These are phyloP conservation scores for Carcharodon carcharias DNA, from an alignment of 2,797 vertebrate species.

Conservation along the genomic window DNA sequence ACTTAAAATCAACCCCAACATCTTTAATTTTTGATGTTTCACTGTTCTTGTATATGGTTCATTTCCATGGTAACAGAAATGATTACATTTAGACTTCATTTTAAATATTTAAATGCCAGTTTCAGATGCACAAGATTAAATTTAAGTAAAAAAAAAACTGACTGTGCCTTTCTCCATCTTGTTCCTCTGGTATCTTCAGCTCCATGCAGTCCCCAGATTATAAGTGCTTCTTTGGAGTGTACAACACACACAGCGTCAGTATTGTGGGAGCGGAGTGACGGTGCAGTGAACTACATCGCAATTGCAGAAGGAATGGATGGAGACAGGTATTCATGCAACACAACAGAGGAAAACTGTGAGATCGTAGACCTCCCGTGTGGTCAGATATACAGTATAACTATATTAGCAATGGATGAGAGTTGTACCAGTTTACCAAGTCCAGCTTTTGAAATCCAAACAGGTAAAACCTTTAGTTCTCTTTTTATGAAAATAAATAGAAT, in stretches of 20 bases:
- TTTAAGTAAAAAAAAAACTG: background rate
- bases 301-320: conserved; percentile 51
- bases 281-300: conserved; percentile 58
- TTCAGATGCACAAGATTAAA: conserved; percentile 43
- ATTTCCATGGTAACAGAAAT: background rate
- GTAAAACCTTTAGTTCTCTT: conserved; percentile 44
- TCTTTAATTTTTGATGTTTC: conserved; percentile 32
- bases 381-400: conserved; percentile 53
- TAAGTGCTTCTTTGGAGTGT: conserved; percentile 52
- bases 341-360: conserved; percentile 51
- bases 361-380: conserved; percentile 59
- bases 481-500: background rate
- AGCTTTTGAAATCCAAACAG: conserved; percentile 51
- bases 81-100: background rate
- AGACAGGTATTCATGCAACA: conserved; percentile 51
- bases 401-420: conserved; percentile 50
- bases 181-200: conserved; percentile 47
- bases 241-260: conserved; percentile 53
- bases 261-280: conserved; percentile 56
- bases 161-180: background rate
- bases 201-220: conserved; percentile 55
- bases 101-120: background rate
- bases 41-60: conserved; percentile 40
- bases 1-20: conserved; percentile 32
- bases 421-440: conserved; percentile 56